phyloP scores from a whole-genome alignment of 2,888 invertebrate species.

The Anodontia alba region DNA sequence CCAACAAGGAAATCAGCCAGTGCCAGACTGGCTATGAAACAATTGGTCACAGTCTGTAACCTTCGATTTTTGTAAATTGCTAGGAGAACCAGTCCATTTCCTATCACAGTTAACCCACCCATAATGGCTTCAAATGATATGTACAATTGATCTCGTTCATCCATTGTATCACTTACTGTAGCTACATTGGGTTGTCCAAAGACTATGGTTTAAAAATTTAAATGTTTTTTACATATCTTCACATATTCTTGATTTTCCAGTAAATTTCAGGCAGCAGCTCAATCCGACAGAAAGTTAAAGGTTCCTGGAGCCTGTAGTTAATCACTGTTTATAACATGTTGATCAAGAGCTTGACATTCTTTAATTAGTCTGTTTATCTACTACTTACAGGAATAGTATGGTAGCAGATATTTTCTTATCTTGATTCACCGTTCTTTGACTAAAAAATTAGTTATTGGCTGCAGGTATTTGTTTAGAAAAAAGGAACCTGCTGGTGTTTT shows the following conservation, averaged over 20 bases:
- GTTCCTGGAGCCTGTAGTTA: not conserved
- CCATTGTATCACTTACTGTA: conserved; percentile 47
- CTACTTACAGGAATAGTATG: not conserved
- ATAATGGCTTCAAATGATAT: conserved; percentile 74
- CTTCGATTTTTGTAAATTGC: conserved; percentile 70
- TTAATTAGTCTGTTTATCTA: not conserved
- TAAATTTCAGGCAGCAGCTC: too few relatives aligned
- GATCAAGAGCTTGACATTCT: not conserved
- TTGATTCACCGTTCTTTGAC: too few relatives aligned
- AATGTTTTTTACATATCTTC: not conserved
- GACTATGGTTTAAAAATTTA: too few relatives aligned
- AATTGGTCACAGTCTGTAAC: conserved; percentile 78
- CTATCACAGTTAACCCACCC: conserved; percentile 67
- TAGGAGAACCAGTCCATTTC: conserved; percentile 75
- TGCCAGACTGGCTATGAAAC: conserved; percentile 79
- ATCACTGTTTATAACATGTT: not conserved
- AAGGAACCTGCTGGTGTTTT: too few relatives aligned
- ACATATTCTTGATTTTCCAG: too few relatives aligned
- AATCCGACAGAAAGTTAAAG: too few relatives aligned
- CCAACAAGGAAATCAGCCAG: conserved; percentile 79
- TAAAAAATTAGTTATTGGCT: too few relatives aligned
- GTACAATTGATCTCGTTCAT: conserved; percentile 65
- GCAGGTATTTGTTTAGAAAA: too few relatives aligned
- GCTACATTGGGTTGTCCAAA: too few relatives aligned
- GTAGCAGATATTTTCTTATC: too few relatives aligned